Base-by-base conservation (phyloP, 2,797 vertebrate genomes). In the Dendrocincla fuliginosa region DNA sequence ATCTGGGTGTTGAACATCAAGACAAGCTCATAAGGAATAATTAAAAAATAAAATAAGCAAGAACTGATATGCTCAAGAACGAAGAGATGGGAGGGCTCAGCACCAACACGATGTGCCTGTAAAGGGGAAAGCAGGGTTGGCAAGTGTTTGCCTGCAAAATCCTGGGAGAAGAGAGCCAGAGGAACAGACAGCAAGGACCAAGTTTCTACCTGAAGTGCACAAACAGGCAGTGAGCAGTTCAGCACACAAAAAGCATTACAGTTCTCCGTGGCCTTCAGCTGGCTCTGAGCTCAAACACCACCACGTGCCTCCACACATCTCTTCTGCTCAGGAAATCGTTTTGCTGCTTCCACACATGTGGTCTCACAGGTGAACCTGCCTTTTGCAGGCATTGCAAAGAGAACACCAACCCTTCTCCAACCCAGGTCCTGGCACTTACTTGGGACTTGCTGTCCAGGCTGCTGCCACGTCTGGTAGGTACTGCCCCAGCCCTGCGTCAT, bases 381-480 rank as follows among this genome's bases (percentile, higher is more conserved):
- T 20, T 46, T 4, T 32, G 44, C 25, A 79, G 82, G 61, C 46
- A 77, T 2, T 61, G 53, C 55, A 49, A 49, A 87, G 64, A 32
- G 52, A 91, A 76, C 85, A 77, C 14, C 70, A 78, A 42, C 32
- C n/a, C 50, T 71, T 20, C 67, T 69, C 68, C 78, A 56, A 0
- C 28, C 11, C 88, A 46, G 24, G 13, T 9, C 12, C 22, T 32
- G 27, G 16, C 73, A 98, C 99, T 99, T 98, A 99, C 99, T 98
- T 98, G 99, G 99, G 86, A 99, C 99, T 98, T 99, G 99, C 83
- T 99, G 99, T 85, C 98, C 97, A 93, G 99, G 99, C 93, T 99
- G 99, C 97, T 99, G 99, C 99, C 99, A 99, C 17, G 99, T 98
- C 97, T 99, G 99, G 98, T 99, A 99, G 93, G 99, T 98, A 77